Evolutionary conservation across 2,113 vertebrate genomes (phyloP).

Genomic region (Brevimyrus niger): DNA sequence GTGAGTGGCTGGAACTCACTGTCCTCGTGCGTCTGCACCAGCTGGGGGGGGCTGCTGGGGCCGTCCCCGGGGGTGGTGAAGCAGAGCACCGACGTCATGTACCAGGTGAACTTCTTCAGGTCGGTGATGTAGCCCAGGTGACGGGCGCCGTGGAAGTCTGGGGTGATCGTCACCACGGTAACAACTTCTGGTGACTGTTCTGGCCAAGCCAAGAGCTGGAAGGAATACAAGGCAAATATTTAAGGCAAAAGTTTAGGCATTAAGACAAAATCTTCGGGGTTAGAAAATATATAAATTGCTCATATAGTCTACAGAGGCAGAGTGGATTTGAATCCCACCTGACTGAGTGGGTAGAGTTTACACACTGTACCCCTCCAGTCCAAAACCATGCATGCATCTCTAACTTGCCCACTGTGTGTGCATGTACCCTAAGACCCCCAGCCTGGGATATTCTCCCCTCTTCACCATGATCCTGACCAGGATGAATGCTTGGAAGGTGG

Average conservation of each 20-base stretch:
- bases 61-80: conserved; percentile 92
- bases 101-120: conserved; percentile 80
- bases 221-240: background rate
- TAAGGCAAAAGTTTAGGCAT: background rate
- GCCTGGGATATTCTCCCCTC: background rate
- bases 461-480: background rate
- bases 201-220: conserved; percentile 81
- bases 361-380: background rate
- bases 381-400: background rate
- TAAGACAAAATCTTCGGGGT: background rate
- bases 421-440: background rate
- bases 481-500: background rate
- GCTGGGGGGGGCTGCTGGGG: conserved; percentile 68
- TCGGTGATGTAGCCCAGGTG: conserved; percentile 75
- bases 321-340: background rate
- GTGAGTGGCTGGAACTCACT: conserved; percentile 67
- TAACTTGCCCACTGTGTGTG: background rate
- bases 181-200: conserved; percentile 61
- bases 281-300: background rate
- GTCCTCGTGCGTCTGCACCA: conserved; percentile 80
- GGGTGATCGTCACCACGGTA: conserved; percentile 75
- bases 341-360: background rate
- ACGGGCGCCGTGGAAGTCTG: conserved; percentile 76
- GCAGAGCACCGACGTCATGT: conserved; percentile 77
- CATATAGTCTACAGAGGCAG: background rate